Evolutionary conservation across 2,113 vertebrate species (phyloP), one percentile per base, ranked within the genome.

Genomic region (Eira barbara): DNA sequence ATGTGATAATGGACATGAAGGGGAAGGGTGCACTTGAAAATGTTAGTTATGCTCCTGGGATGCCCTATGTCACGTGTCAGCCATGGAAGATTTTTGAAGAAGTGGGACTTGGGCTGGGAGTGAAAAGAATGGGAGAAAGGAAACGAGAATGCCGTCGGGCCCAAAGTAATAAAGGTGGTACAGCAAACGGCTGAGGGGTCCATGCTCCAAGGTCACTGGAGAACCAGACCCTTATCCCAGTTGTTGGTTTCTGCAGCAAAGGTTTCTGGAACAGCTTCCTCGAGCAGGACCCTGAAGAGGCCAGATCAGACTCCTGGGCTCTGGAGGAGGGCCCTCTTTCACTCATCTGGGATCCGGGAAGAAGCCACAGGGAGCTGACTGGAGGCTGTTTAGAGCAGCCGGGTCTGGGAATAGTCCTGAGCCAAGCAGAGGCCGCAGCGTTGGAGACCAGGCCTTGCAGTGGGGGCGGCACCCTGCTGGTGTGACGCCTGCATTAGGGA

Each of bases 1-100:
- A 23, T 3, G 5, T 3, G 1, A 0, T 31, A 8, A 15, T 0
- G 8, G 17, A 49, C 4, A 3, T 10, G 39, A 36, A 57, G 14
- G 23, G 7, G 63, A 49, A 91, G 31, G 10, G 3, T 1, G 39
- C 27, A 27, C 47, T 76, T 27, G 25, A 42, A 76, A 80, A 23
- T 4, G 7, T 31, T 15, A 14, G 55, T 27, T 21, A 7, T 11
- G 15, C 47, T 4, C 49, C 17, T 6, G 3, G 42, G 27, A 27
- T 6, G 6, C 52, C 31, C n/a, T 0, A 13, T 0, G n/a, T 31
- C 17, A 57, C 14, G 3, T 47, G 25, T 29, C 45, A 59, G 17
- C 36, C 20, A 2, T 0, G 12, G 45, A 45, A 20, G 91, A 0
- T 23, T 9, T 67, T 52, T 34, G 36, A 49, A 49, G 71, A 55